A percentile compares a stretch with the other conserved stretches of the same genome.
phyloP scores from a whole-genome alignment of 2,797 vertebrate genomes.

The Cyclura pinguis region DNA sequence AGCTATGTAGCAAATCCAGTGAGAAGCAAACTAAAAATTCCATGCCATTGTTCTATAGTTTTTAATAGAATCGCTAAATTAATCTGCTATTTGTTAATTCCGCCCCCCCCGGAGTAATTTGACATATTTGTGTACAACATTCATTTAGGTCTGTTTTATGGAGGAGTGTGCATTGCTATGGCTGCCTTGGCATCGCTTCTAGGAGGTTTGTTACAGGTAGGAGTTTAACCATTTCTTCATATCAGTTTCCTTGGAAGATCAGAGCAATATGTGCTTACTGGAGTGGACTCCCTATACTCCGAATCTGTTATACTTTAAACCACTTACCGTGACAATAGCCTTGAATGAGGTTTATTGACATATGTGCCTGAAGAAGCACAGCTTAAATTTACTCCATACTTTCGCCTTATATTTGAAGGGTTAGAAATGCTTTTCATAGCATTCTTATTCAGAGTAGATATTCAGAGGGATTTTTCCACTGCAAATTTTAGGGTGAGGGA shows the following conservation, averaged over 20 bases:
- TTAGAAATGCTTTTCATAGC: no score
- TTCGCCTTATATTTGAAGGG: no score
- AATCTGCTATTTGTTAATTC: not conserved
- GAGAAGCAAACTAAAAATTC: not conserved
- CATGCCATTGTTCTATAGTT: not conserved
- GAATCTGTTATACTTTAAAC: slow-evolving; percentile 4
- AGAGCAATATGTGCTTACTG: slow-evolving; percentile 43
- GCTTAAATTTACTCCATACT: not conserved
- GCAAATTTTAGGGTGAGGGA: no score
- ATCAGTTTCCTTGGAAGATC: slow-evolving; percentile 34
- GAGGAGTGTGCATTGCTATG: slow-evolving; percentile 91
- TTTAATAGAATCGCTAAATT: not conserved
- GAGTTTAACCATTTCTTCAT: slow-evolving; percentile 35
- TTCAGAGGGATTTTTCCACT: no score
- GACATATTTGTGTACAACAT: not conserved
- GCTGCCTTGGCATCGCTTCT: slow-evolving; percentile 90
- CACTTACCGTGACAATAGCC: not conserved
- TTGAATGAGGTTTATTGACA: not conserved
- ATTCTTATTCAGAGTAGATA: no score
- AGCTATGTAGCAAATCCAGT: not conserved
- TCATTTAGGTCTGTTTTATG: slow-evolving; percentile 86
- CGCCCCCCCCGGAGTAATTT: not conserved
- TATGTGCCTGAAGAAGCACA: not conserved
- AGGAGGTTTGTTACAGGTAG: slow-evolving; percentile 91
- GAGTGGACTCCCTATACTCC: slow-evolving; percentile 20